Evolutionary conservation across 2,113 vertebrate genomes (phyloP), one percentile per base, ranked within the genome.

Genomic region (Furnarius figulus): DNA sequence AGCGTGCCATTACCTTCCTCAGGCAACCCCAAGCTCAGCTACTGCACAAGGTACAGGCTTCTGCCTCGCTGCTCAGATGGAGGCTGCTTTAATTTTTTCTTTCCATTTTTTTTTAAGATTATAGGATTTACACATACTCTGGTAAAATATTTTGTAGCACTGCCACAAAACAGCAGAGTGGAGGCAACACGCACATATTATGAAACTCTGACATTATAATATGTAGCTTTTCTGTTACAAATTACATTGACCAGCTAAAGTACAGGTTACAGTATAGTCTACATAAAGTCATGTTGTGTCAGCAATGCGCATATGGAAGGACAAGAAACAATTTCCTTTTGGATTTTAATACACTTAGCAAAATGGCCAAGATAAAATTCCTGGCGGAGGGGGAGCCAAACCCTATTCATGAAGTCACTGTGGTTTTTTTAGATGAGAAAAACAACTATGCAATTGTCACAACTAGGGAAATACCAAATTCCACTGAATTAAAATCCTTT

Each of bases 221-320:
- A 82, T 3, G 31, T 44, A 93, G 73, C n/a, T 93, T 93, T 94
- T 92, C 73, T 85, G 73, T 65, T 79, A 81, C 21, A 94, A 95
- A 96, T 93, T 95, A 85, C 88, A 87, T 35, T 87, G 93, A 93
- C 90, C 95, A 56, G 56, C 92, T 93, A 90, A 97, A 96, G 86
- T 95, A 94, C 80, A 94, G 94, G 95, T 96, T 97, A 92, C 76
- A 72, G 61, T 78, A 22, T 87, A 82, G 77, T 55, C 70, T 78
- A 70, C 66, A 35, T 37, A 71, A 63, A 72, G 71, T 88, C 74
- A 77, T 73, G 78, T 59, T 77, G 88, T 49, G 77, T 66, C 35
- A 78, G 62, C 85, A 90, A 90, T 66, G 58, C 33, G 40, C 23
- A 52, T 10, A 33, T 15, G 31, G 19, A 35, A 65, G 67, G 33